Conservation (phyloP, 1,140 invertebrate genomes). For the Hyles euphorbiae region DNA sequence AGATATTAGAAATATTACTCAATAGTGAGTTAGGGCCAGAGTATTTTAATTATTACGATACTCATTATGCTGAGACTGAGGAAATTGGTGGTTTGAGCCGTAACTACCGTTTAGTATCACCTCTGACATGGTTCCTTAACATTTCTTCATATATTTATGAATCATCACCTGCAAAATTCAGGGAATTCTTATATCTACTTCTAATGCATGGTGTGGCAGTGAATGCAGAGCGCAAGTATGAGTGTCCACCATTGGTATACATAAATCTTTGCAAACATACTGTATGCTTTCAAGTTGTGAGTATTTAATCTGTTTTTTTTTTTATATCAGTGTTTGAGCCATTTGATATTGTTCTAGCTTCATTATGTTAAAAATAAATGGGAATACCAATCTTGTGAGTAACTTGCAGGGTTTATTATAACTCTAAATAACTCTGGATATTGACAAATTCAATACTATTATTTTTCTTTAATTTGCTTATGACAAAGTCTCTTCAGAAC, state of each 20-base stretch:
- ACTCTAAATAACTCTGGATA: no score
- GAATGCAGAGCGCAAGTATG: conserved; percentile 49
- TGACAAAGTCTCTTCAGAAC: no score
- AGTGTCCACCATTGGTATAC: conserved; percentile 71
- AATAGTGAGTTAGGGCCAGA: conserved; percentile 57
- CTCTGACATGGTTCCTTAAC: conserved; percentile 61
- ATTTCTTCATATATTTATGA: conserved; percentile 70
- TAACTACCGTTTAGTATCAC: conserved; percentile 49
- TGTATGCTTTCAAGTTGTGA: conserved; percentile 54
- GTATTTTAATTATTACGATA: conserved; percentile 57
- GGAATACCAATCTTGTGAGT: no score
- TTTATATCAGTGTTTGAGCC: no score
- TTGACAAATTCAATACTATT: no score
- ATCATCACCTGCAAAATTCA: conserved; percentile 50
- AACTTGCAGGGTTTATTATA: no score
- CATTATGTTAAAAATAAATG: no score
- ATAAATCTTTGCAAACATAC: conserved; percentile 56
- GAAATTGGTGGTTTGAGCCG: conserved; percentile 46
- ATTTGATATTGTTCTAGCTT: no score
- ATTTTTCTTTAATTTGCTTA: no score
- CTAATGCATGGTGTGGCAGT: conserved; percentile 57
- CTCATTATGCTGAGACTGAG: conserved; percentile 50
- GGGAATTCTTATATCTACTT: conserved; percentile 60
- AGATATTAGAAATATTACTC: conserved; percentile 54
- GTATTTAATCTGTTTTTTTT: conserved; percentile 14